Evolutionary conservation across 2,113 vertebrate genomes (phyloP), one percentile per base, ranked within the genome.

Genomic region (Ranitomeya variabilis): DNA sequence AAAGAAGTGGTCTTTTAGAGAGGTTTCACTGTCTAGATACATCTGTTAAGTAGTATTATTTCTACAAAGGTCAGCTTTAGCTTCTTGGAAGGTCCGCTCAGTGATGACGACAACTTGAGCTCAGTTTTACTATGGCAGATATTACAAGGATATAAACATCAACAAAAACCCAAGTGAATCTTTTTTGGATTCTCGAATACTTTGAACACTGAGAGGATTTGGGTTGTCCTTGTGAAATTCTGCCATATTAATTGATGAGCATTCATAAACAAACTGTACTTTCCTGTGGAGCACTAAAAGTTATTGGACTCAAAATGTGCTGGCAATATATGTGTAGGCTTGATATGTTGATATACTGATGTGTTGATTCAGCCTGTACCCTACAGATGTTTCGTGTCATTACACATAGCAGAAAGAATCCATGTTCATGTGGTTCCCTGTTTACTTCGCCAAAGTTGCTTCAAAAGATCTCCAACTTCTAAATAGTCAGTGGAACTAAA

Each of bases 301-400:
- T 76, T 19, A 52, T 18, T 4, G 37, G 37, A 76, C 73, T 76
- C 71, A 5, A 26, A 71, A 71, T 74, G 73, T 76, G 10, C 37
- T 52, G 73, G 51, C 37, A 21, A 52, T 52, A 52, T 51, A 74
- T 10, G 18, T 52, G 18, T 15, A 76, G 73, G 73, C 45, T 76
- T 15, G n/a, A 60, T 31, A 60, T 80, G 79, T 59, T 80, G 55
- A 60, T 80, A 26, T 80, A 60, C 16, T 80, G 79, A 59, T 62
- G 54, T 60, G 55, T 60, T 81, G 79, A 60, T 31, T 80, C 52
- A 26, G 54, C 59, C 8, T 60, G 23, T 18, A 19, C 55, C 23
- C 79, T 59, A 81, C 79, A 81, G 79, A 81, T 81, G 79, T 81
- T 81, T 23, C 26, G 11, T 37, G 55, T 81, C 31, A 62, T 57